Evolutionary conservation across 2,888 invertebrate genomes (phyloP), one percentile per base, ranked within the genome.

Genomic region (Andrena minutula): DNA sequence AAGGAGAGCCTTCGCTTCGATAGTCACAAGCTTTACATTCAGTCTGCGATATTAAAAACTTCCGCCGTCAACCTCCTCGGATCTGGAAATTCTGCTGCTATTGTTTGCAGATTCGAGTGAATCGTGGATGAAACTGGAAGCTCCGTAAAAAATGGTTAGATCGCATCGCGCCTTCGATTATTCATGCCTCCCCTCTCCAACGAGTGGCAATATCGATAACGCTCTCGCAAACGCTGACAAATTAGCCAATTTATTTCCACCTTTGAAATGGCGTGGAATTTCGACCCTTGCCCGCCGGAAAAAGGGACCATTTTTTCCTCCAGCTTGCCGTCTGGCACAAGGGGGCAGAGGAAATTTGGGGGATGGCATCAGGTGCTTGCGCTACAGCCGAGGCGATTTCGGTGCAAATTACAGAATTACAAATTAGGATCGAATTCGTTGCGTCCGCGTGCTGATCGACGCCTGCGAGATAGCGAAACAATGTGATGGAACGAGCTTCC

Each of bases 381-480:
- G 72, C 28, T 28, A 26, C 35, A 28, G 66, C 66, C 35, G 35
- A 85, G 78, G 79, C 81, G 86, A 90, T 90, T 90, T 88, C 87
- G 77, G 49, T 77, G 79, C 77, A 75, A 89, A 90, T 89, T 88
- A 85, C 89, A 82, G 74, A 89, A 88, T 87, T 88, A 88, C 88
- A 85, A 89, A 88, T 89, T 88, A 81, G 85, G 75, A 78, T 88
- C 85, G 84, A 64, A 41, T 41, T 16, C 41, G 41, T 4, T 41
- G 41, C 16, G 41, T 41, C 12, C 16, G 41, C 16, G 41, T 16
- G 76, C n/a, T 49, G 49, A 78, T 75, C 78, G 79, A 7, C 61
- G 65, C 51, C 53, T 56, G 72, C 30, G 49, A 41, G 65, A 61
- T 74, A 65, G 75, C 82, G 60, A 74, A 60, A 41, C 63, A 70